Evolutionary conservation across 2,113 vertebrate species (phyloP).

Genomic region (Dromaius novaehollandiae): DNA sequence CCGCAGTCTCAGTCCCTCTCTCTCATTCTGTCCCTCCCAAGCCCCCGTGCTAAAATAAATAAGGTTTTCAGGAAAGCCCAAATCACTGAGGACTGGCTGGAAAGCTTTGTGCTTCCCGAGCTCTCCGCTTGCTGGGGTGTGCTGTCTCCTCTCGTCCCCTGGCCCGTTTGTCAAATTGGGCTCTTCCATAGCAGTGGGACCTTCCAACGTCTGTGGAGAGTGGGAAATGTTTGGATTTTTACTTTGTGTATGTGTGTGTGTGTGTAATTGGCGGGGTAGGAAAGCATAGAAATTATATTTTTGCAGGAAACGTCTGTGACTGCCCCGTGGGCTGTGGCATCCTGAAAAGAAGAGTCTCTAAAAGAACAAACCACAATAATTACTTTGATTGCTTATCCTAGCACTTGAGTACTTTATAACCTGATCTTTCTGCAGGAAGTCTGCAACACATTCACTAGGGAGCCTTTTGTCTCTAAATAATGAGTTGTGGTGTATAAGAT

Average conservation of each 20-base stretch:
- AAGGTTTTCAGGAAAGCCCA: no score
- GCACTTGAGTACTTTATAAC: not conserved
- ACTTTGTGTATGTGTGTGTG: no score
- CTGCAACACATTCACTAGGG: fast-evolving
- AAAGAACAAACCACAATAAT: not conserved
- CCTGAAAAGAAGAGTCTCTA: not conserved
- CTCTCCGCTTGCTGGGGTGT: no score
- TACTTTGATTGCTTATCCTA: not conserved
- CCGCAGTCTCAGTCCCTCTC: no score
- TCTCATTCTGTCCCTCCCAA: no score
- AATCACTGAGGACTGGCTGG: no score
- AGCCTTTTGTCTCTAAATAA: not conserved
- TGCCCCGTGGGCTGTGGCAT: not conserved
- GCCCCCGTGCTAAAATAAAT: no score
- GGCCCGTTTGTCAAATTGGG: no score
- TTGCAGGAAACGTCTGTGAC: not conserved
- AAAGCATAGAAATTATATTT: not conserved
- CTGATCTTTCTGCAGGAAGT: not conserved
- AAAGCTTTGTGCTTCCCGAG: no score
- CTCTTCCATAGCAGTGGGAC: no score
- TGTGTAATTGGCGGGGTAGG: not conserved
- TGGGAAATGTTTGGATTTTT: fast-evolving
- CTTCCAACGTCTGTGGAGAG: no score
- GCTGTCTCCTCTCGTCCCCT: no score
- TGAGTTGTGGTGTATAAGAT: not conserved